Conservation (phyloP, 2,113 vertebrate genomes). For the Lophotis ruficrista region DNA sequence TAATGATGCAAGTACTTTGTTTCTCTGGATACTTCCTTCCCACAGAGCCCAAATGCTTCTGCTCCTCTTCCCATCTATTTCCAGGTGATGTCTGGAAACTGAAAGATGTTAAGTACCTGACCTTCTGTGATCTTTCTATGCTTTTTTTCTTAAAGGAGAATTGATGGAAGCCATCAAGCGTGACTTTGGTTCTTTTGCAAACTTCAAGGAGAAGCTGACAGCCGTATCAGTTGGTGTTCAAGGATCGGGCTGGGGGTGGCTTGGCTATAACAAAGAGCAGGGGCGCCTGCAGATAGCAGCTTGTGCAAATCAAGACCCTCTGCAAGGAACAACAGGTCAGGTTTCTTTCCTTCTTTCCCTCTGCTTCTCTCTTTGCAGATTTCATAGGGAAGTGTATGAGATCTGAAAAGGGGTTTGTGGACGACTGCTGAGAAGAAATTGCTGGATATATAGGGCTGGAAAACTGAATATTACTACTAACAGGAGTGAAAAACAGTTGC, state of each 20-base stretch:
- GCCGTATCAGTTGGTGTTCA: constrained; percentile 89
- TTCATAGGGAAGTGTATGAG: not conserved
- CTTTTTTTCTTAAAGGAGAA: constrained; percentile 79
- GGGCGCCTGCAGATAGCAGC: constrained; percentile 84
- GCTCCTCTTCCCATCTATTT: not conserved
- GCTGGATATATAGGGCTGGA: not conserved
- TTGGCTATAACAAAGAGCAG: constrained; percentile 89
- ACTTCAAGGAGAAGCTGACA: constrained; percentile 93
- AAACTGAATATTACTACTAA: not conserved
- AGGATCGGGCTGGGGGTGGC: constrained; percentile 98
- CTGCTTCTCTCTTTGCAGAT: not conserved
- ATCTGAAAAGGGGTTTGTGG: not conserved
- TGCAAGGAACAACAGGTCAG: constrained; percentile 95
- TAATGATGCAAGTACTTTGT: not conserved
- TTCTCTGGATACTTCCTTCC: not conserved
- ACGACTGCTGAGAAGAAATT: not conserved
- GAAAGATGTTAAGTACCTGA: not conserved
- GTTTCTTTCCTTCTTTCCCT: not conserved
- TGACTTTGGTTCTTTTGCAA: constrained; percentile 94
- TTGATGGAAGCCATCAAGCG: constrained; percentile 90
- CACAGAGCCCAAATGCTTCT: not conserved
- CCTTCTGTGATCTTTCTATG: not conserved
- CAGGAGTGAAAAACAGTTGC: not conserved
- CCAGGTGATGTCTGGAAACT: not conserved
- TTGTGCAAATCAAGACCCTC: constrained; percentile 93